Percentiles rank a stretch among this genome's conserved stretches.
Evolutionary conservation across 2,888 invertebrate species (phyloP).

Genomic region (Coelopa pilipes): DNA sequence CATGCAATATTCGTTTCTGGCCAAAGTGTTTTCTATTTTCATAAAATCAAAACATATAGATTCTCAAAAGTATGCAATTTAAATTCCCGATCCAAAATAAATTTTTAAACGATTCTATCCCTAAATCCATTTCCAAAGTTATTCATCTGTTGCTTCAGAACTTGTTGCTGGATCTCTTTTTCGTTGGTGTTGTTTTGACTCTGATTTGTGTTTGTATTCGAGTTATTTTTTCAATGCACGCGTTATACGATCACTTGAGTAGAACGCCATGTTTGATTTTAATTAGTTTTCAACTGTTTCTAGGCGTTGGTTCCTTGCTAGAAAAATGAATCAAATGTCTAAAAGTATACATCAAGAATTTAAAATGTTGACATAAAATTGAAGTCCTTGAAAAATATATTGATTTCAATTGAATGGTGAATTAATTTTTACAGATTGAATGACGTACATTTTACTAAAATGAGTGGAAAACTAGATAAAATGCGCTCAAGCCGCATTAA

Average conservation of each 20-base stretch:
- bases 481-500: slow-evolving; percentile 43
- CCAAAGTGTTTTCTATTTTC: no score
- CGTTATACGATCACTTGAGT: slow-evolving; percentile 31
- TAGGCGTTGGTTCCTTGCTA: slow-evolving; percentile 45
- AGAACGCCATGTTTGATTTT: slow-evolving; percentile 41
- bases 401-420: background rate
- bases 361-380: slow-evolving; percentile 50
- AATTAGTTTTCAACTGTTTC: slow-evolving; percentile 38
- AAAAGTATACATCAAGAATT: slow-evolving; percentile 55
- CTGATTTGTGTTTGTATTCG: background rate
- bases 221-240: background rate
- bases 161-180: slow-evolving; percentile 47
- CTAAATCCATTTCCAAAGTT: slow-evolving; percentile 6
- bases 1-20: no score
- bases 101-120: slow-evolving; percentile 8
- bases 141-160: slow-evolving; percentile 24
- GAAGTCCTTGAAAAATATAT: slow-evolving; percentile 47
- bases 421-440: slow-evolving; percentile 16
- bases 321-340: slow-evolving; percentile 45
- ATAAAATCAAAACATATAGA: background rate
- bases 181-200: slow-evolving; percentile 7
- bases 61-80: slow-evolving; percentile 42
- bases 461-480: slow-evolving; percentile 30
- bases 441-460: background rate
- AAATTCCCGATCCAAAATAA: slow-evolving; percentile 14